Conservation (phyloP, 2,113 vertebrate species). For the Indri indri region DNA sequence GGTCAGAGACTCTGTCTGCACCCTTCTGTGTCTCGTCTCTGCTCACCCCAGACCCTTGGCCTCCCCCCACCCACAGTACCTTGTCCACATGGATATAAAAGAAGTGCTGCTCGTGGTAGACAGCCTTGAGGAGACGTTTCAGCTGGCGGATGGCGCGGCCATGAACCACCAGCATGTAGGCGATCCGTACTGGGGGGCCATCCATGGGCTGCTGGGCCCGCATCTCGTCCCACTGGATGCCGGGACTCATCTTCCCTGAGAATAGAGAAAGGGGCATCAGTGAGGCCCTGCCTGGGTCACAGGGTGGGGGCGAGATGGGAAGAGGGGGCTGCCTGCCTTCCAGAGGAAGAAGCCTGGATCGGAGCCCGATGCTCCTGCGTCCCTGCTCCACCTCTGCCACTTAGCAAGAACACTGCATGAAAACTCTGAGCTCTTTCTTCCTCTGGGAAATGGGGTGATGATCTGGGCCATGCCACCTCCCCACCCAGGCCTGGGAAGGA, state of each 20-base stretch:
- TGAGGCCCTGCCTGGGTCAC: neutral
- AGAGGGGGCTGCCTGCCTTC: neutral
- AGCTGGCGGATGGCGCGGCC: conserved; percentile 95
- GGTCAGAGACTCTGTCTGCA: neutral
- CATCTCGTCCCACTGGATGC: conserved; percentile 89
- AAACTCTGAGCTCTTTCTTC: neutral
- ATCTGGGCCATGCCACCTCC: neutral
- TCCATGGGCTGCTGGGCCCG: conserved; percentile 84
- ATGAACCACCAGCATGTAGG: conserved; percentile 95
- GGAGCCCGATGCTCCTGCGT: rapidly evolving
- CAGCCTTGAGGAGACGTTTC: conserved; percentile 95
- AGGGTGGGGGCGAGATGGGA: neutral
- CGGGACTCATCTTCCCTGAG: conserved; percentile 89
- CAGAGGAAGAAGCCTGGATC: neutral
- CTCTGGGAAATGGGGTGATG: neutral
- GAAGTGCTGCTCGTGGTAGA: conserved; percentile 95
- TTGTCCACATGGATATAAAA: conserved; percentile 98
- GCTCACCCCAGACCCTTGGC: neutral
- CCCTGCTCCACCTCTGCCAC: neutral
- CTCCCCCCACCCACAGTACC: conserved; percentile 77
- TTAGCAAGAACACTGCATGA: neutral
- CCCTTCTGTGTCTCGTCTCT: neutral
- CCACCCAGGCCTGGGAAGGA: neutral
- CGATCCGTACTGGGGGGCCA: conserved; percentile 91
- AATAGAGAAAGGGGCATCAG: neutral